Evolutionary conservation across 2,113 vertebrate species (phyloP), one percentile per base, ranked within the genome.

Genomic region (Oncorhynchus mykiss): DNA sequence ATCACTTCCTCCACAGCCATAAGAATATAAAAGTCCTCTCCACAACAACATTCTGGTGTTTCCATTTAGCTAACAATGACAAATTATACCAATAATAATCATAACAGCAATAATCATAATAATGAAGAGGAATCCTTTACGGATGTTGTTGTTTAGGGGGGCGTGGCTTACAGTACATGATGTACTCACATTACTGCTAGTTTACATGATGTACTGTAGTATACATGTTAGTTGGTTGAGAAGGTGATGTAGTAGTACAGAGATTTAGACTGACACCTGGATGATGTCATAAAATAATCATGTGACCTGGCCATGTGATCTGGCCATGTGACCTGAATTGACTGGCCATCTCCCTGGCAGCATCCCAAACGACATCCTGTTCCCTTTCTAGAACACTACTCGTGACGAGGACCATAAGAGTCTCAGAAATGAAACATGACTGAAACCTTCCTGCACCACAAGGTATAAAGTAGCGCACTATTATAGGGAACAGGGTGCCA

Each of bases 51-150:
- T 89, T 92, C 92, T 89, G 92, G 91, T 93, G 92, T 91, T 93
- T 94, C 90, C 89, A 91, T 93, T 92, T 90, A 91, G 90, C 92
- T 92, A 93, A 94, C 89, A 89, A 92, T 92, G 91, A 93, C 91
- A 93, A 93, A 93, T 92, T 91, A 94, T 93, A 93, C 92, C 92
- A 85, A 92, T 90, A 89, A 91, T 92, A 91, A 92, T 91, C 91
- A 92, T 92, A 93, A 93, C 92, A 93, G 91, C 91, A 91, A 94
- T 91, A 91, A 93, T 91, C 88, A 92, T 89, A 87, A 90, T 92
- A 86, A 92, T 92, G 75, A 82, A 80, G 90, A 89, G 89, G 45
- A 83, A 87, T 78, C 84, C 87, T 90, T 92, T 90, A 93, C 91
- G 1, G 66, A 4, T 34, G 87, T 90, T 86, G 84, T 84, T 75